Evolutionary conservation across 2,888 invertebrate species (phyloP).

Genomic region (Heliconius sara): DNA sequence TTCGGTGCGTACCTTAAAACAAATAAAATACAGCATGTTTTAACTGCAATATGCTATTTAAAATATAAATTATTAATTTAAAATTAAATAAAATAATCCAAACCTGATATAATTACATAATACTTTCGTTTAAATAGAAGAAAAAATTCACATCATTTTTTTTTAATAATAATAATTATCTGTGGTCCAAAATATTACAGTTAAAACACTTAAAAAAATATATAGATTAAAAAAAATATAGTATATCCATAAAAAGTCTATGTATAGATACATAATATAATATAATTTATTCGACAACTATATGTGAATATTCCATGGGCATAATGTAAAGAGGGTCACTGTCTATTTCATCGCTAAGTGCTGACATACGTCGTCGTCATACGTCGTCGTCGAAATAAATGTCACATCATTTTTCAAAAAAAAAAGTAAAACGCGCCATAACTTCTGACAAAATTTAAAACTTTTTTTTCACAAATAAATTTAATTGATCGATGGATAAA

Average conservation of each 20-base stretch:
- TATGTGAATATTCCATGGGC: conserved; percentile 50
- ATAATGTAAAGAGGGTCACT: conserved; percentile 44
- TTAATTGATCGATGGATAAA: too few species aligned
- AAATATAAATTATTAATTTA: conserved; percentile 16
- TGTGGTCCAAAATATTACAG: conserved; percentile 37
- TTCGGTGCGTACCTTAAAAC: conserved; percentile 52
- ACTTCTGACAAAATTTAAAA: too few species aligned
- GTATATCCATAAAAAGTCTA: conserved; percentile 44
- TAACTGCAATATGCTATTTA: conserved; percentile 31
- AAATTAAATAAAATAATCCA: conserved; percentile 16
- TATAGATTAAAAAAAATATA: conserved; percentile 33
- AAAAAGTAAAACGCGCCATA: neutral
- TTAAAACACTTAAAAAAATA: conserved; percentile 35
- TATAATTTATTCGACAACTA: conserved; percentile 49
- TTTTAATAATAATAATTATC: conserved; percentile 12
- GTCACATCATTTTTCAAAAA: conserved; percentile 24
- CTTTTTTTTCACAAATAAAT: too few species aligned
- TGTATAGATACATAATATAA: conserved; percentile 49
- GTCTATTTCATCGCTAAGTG: conserved; percentile 42
- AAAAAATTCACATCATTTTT: conserved; percentile 14
- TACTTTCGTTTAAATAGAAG: conserved; percentile 27
- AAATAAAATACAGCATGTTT: conserved; percentile 31
- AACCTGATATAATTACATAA: conserved; percentile 27
- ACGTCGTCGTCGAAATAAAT: too few species aligned
- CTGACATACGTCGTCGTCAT: conserved; percentile 12